phyloP scores from a whole-genome alignment of 2,113 vertebrate genomes.

The Dasyprocta punctata region DNA sequence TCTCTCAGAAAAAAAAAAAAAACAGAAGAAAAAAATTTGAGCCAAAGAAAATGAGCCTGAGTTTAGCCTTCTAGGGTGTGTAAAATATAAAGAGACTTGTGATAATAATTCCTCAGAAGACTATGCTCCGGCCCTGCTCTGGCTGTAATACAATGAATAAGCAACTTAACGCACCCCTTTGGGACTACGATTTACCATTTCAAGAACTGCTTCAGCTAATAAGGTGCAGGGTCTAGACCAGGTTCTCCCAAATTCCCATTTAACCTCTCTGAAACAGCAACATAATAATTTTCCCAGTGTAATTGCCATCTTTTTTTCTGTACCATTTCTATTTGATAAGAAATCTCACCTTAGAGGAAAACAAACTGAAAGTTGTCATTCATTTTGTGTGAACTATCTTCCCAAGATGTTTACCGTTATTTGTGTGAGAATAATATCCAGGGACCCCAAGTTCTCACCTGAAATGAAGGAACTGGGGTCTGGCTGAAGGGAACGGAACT shows the following conservation, averaged over 20 bases:
- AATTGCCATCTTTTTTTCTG: slow-evolving; percentile 40
- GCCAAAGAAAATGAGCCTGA: slow-evolving; percentile 59
- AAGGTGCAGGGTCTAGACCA: not conserved
- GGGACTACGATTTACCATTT: not conserved
- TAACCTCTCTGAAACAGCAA: slow-evolving; percentile 43
- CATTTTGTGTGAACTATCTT: slow-evolving; percentile 12
- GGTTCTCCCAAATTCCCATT: slow-evolving; percentile 17
- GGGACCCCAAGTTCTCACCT: slow-evolving; percentile 71
- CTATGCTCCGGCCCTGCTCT: not conserved
- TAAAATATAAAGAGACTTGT: not conserved
- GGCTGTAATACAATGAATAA: slow-evolving; percentile 6
- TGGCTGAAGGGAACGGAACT: slow-evolving; percentile 94
- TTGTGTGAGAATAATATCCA: not conserved
- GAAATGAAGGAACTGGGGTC: slow-evolving; percentile 94
- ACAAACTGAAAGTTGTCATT: slow-evolving; percentile 3
- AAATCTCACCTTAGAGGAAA: slow-evolving; percentile 56
- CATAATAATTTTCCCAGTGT: slow-evolving; percentile 50
- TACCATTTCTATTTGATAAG: slow-evolving; percentile 49
- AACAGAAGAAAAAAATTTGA: slow-evolving; percentile 45
- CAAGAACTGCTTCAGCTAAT: slow-evolving; percentile 21
- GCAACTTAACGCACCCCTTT: not conserved
- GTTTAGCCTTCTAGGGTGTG: not conserved
- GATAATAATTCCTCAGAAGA: not conserved
- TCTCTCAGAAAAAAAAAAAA: slow-evolving; percentile 70
- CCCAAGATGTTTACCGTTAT: not conserved